Conservation (phyloP, 1,140 invertebrate genomes). For the Cherax destructor region DNA sequence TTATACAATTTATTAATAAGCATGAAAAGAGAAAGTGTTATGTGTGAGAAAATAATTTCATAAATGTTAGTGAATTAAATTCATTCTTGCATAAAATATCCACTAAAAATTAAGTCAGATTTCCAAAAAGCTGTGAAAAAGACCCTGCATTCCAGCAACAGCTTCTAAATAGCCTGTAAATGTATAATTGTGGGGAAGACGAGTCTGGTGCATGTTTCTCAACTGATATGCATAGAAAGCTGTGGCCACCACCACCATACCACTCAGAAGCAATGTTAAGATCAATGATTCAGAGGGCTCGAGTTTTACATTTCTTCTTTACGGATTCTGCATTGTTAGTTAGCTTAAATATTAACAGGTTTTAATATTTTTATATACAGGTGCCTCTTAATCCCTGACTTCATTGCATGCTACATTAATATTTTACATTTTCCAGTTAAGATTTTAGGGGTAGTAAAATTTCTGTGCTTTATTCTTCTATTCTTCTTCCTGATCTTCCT, state of each 20-base stretch:
- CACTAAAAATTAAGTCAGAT: neutral
- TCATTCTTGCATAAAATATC: constrained; percentile 2
- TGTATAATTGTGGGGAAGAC: neutral
- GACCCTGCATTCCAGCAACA: constrained; percentile 21
- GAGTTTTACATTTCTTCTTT: neutral
- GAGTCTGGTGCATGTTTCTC: constrained; percentile 10
- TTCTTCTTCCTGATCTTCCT: constrained; percentile 29
- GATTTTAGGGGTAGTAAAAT: neutral
- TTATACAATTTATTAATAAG: constrained; percentile 1
- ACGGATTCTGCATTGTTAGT: neutral
- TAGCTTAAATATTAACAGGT: neutral
- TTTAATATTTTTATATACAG: constrained; percentile 1
- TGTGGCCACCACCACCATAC: neutral
- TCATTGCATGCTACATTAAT: constrained; percentile 25
- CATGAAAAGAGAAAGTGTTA: constrained; percentile 3
- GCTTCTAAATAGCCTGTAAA: constrained; percentile 26
- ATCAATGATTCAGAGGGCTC: constrained; percentile 28
- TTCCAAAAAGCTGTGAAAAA: constrained; percentile 9
- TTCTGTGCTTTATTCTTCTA: constrained; percentile 20
- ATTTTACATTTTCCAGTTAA: constrained; percentile 23
- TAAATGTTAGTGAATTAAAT: neutral
- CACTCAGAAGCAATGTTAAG: constrained; percentile 16
- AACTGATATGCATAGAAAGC: constrained; percentile 6
- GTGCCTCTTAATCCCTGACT: constrained; percentile 42
- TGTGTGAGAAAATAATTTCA: neutral